Evolutionary conservation across 2,888 invertebrate genomes (phyloP).

Genomic region (Ferrisia virgata): DNA sequence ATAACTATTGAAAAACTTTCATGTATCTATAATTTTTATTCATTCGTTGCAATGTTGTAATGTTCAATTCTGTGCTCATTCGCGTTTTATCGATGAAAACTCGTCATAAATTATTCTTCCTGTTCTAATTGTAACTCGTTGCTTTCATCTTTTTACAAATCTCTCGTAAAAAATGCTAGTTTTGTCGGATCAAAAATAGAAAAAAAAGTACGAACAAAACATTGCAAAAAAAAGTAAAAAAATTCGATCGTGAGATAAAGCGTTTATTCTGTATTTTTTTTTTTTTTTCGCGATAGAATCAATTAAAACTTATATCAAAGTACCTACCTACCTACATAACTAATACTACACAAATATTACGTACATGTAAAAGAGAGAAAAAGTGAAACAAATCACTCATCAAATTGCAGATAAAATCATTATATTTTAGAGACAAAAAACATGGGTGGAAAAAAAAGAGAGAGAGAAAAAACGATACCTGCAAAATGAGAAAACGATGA

Average conservation of each 20-base stretch:
- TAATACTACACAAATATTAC: not conserved
- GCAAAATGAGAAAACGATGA: constrained; percentile 26
- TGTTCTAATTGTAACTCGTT: not conserved
- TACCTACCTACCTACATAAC: too few relatives aligned
- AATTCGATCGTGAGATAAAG: not conserved
- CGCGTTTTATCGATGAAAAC: too few relatives aligned
- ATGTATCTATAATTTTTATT: not conserved
- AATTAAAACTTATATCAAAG: not conserved
- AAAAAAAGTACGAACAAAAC: not conserved
- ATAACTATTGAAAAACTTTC: not conserved
- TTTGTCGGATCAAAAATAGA: not conserved
- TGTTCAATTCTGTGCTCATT: too few relatives aligned
- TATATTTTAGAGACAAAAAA: not conserved
- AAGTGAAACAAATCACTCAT: not conserved
- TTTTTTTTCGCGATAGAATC: not conserved
- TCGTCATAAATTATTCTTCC: not conserved
- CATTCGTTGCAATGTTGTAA: not conserved
- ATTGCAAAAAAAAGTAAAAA: not conserved
- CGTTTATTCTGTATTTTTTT: not conserved
- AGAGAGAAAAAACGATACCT: not conserved
- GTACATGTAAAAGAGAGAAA: not conserved
- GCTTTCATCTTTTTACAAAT: not conserved
- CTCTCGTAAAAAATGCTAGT: not conserved
- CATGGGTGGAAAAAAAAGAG: not conserved
- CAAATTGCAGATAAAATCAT: not conserved